These are phyloP conservation scores for Agrotis ipsilon DNA, from an alignment of 2,888 invertebrate species.

Conservation along the genomic window DNA sequence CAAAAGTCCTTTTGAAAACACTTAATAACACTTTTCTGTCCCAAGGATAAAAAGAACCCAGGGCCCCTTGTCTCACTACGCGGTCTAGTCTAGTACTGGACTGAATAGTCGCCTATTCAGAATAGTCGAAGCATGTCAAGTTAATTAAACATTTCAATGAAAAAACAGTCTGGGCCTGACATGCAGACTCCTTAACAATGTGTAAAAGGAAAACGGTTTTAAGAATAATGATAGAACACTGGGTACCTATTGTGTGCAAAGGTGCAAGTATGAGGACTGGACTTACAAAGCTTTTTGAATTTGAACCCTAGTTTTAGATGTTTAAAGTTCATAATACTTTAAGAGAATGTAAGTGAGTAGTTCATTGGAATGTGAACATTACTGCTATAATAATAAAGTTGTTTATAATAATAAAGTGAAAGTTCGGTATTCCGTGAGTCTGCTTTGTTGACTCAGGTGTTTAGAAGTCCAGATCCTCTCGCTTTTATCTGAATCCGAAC, in stretches of 20 bases:
- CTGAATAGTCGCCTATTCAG: neutral
- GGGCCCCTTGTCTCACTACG: no score
- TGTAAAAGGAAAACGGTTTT: neutral
- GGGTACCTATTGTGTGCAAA: neutral
- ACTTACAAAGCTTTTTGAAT: neutral
- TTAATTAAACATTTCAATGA: neutral
- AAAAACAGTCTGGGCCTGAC: neutral
- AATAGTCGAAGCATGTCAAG: neutral
- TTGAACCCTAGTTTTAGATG: neutral
- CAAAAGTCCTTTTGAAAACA: no score
- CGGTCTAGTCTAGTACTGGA: constrained; percentile 1
- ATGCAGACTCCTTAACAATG: neutral
- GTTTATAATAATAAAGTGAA: neutral
- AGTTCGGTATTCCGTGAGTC: neutral
- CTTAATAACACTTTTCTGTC: no score
- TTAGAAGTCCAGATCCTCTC: constrained; percentile 1
- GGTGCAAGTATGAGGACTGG: neutral
- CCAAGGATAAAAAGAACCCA: no score
- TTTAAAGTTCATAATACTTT: neutral
- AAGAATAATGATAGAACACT: neutral
- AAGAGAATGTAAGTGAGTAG: neutral
- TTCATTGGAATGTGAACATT: neutral
- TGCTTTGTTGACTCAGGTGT: constrained; percentile 15
- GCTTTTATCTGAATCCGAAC: constrained; percentile 29
- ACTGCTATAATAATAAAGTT: neutral